phyloP scores from a whole-genome alignment of 2,113 vertebrate genomes.

The Cichladusa arquata region DNA sequence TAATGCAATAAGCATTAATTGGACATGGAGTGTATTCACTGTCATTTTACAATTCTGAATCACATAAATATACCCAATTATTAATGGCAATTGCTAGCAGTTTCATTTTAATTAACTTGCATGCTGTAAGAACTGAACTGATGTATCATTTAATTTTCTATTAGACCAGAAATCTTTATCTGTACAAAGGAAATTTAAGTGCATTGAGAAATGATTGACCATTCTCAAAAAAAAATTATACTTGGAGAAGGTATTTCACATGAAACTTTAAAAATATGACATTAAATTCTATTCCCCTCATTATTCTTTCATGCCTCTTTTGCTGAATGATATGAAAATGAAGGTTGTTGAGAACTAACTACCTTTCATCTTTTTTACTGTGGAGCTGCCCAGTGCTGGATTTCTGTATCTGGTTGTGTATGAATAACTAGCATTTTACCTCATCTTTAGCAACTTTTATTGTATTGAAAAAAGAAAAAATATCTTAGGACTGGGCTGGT shows the following conservation, averaged over 20 bases:
- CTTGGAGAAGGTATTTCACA: neutral
- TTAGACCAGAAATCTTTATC: neutral
- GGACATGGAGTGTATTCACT: neutral
- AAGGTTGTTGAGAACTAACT: neutral
- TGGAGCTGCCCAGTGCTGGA: neutral
- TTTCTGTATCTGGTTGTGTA: neutral
- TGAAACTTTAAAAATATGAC: neutral
- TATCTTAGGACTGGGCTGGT: neutral
- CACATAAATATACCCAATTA: neutral
- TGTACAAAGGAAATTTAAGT: neutral
- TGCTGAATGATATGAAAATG: neutral
- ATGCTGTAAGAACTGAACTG: neutral
- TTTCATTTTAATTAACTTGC: neutral
- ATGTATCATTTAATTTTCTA: neutral
- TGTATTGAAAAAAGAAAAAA: neutral
- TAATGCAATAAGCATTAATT: neutral
- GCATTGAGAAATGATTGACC: neutral
- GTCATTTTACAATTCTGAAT: neutral
- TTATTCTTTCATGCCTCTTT: neutral
- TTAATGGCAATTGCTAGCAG: constrained; percentile 5
- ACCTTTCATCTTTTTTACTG: neutral
- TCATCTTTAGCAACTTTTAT: neutral
- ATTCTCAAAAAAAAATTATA: neutral
- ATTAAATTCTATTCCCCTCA: neutral
- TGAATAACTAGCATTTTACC: neutral